Base-by-base conservation (phyloP, 2,113 vertebrate species). In the Galemys pyrenaicus region DNA sequence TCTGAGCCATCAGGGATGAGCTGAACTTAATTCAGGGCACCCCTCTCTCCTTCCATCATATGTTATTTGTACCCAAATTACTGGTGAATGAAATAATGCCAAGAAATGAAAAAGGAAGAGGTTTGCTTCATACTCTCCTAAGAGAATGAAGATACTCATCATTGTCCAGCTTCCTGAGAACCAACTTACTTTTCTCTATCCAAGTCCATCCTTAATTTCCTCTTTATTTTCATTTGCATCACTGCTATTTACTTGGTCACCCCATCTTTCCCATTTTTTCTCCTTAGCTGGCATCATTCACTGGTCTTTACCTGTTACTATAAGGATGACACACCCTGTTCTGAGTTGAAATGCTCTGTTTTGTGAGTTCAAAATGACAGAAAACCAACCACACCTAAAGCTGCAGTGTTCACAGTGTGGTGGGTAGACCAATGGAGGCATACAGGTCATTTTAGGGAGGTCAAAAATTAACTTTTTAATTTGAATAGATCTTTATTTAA, bases 401-500 rank as follows among this genome's bases (percentile, higher is more conserved):
- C 30, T 51, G 6, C 4, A 11, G 7, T 19, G 6, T 32, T 49
- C 39, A 49, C 6, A 4, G 26, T 68, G 32, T 51, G 56, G 46
- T 44, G 26, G 51, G 4, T 39, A 9, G 73, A 70, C 12, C 58
- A 62, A 2, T 10, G 20, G n/a, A 68, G n/a, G 4, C 44, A 44
- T 17, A 37, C 1, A 86, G 62, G 37, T 68, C 65, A 73, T 67
- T 46, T 65, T 54, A 54, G 9, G 30, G 46, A 90, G 65, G 54
- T 26, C 26, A 87, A 58, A 81, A 62, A 41, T 68, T 15, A 70
- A 78, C 39, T 74, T 85, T 94, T 64, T 35, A 86, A 86, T 56
- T 89, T 65, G 80, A 95, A 70, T 28, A 86, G 75, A 64, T 56
- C 37, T 91, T 85, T 62, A 79, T 58, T 70, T 85, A 85, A 93